These are phyloP conservation scores for Pseudonaja textilis DNA, from an alignment of 2,113 vertebrate genomes.

Conservation along the genomic window DNA sequence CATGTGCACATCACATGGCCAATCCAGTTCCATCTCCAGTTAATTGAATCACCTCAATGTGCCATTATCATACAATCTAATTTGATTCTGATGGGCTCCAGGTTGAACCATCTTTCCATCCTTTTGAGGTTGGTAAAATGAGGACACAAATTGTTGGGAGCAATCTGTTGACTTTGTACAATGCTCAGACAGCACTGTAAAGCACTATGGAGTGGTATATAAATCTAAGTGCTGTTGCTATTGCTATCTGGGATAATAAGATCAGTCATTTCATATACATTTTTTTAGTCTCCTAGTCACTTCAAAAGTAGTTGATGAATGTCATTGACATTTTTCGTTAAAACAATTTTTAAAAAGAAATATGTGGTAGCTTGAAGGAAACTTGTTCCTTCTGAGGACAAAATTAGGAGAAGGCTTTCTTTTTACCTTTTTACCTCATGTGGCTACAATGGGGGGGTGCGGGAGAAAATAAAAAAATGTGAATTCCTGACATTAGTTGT, in stretches of 20 bases:
- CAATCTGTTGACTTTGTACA: not conserved
- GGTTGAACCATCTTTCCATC: not conserved
- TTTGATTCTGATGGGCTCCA: not conserved
- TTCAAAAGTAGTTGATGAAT: not conserved
- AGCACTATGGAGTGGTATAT: not conserved
- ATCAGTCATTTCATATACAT: not conserved
- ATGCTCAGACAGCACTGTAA: not conserved
- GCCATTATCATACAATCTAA: not conserved
- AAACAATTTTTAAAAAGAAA: not conserved
- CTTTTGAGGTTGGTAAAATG: not conserved
- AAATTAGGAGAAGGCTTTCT: not conserved
- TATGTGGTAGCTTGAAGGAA: not conserved
- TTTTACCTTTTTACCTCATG: not conserved
- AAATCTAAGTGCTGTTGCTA: not conserved
- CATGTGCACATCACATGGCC: not conserved
- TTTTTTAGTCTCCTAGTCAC: not conserved
- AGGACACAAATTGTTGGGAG: not conserved
- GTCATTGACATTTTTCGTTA: not conserved
- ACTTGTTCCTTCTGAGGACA: not conserved
- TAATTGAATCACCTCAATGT: not conserved
- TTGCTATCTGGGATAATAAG: not conserved
- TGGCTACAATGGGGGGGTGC: not conserved
- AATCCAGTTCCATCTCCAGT: not conserved
- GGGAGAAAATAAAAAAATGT: not conserved
- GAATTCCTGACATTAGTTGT: not conserved